These are phyloP conservation scores for Choristoneura rosaceana DNA, from an alignment of 2,888 invertebrate species.

Conservation along the genomic window DNA sequence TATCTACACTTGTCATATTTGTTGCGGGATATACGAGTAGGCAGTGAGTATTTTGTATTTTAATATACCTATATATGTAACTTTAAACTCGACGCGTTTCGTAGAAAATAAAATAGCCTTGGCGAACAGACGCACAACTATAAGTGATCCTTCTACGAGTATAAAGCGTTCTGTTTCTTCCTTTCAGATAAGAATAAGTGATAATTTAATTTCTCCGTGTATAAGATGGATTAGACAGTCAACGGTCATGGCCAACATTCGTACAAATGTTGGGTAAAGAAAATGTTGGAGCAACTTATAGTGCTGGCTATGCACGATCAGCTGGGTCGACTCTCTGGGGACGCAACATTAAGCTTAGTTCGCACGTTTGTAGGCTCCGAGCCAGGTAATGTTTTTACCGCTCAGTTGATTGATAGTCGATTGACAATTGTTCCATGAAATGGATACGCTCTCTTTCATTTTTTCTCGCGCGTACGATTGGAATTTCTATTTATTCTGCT, in stretches of 20 bases:
- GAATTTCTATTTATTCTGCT: constrained; percentile 6
- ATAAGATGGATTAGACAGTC: not conserved
- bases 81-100: no score
- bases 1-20: no score
- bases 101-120: no score
- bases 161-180: no score
- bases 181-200: no score
- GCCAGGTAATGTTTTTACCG: constrained; percentile 14
- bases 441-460: not conserved
- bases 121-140: no score
- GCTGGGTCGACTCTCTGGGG: constrained; percentile 13
- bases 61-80: no score
- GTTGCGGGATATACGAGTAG: no score
- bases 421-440: constrained; percentile 8
- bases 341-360: constrained; percentile 28
- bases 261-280: not conserved
- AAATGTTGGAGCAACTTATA: constrained; percentile 6
- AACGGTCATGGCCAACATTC: constrained; percentile 7
- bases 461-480: not conserved
- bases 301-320: constrained; percentile 1
- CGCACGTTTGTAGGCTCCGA: constrained; percentile 23
- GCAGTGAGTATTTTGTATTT: no score
- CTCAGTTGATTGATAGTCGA: constrained; percentile 21
- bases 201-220: not conserved
- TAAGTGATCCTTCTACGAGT: no score